Conservation (phyloP, 2,797 vertebrate genomes). For the Danio choprae region DNA sequence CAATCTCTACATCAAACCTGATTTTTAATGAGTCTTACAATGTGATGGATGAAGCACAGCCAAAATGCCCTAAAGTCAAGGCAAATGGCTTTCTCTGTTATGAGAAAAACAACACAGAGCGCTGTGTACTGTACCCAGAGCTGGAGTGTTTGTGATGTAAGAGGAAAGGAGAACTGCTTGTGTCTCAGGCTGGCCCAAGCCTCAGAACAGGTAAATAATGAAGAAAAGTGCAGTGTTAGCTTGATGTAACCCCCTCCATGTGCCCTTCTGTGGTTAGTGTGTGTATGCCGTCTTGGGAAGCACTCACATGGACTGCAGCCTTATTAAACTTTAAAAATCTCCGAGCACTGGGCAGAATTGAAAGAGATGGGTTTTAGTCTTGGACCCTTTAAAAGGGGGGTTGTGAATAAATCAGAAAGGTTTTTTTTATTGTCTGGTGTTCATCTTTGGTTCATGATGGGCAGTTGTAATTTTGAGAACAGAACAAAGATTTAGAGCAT, state of each 20-base stretch:
- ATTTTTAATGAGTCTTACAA: constrained; percentile 33
- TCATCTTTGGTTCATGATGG: not conserved
- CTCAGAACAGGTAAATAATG: constrained; percentile 61
- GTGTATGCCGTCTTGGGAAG: constrained; percentile 51
- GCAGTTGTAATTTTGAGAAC: constrained; percentile 2
- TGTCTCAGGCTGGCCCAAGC: constrained; percentile 29
- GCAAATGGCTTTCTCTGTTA: constrained; percentile 33
- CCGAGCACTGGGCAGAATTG: constrained; percentile 21
- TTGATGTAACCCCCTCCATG: constrained; percentile 68
- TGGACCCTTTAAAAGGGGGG: constrained; percentile 10
- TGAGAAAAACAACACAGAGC: constrained; percentile 16
- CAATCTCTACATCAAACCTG: constrained; percentile 17
- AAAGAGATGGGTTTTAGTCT: constrained; percentile 38
- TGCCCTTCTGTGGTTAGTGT: constrained; percentile 45
- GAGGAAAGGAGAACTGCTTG: constrained; percentile 31
- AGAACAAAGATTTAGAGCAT: not conserved
- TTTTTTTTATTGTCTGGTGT: not conserved
- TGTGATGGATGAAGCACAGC: constrained; percentile 41
- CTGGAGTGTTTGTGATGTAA: constrained; percentile 49
- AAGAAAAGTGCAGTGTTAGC: constrained; percentile 68
- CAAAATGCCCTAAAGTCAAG: constrained; percentile 32
- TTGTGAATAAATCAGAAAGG: constrained; percentile 28
- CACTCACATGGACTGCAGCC: constrained; percentile 53
- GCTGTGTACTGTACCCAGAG: constrained; percentile 10
- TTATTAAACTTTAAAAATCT: constrained; percentile 60